Percentiles rank a stretch among this genome's conserved stretches.
Evolutionary conservation across 2,888 invertebrate species (phyloP).

Genomic region (Punctoribates punctum): DNA sequence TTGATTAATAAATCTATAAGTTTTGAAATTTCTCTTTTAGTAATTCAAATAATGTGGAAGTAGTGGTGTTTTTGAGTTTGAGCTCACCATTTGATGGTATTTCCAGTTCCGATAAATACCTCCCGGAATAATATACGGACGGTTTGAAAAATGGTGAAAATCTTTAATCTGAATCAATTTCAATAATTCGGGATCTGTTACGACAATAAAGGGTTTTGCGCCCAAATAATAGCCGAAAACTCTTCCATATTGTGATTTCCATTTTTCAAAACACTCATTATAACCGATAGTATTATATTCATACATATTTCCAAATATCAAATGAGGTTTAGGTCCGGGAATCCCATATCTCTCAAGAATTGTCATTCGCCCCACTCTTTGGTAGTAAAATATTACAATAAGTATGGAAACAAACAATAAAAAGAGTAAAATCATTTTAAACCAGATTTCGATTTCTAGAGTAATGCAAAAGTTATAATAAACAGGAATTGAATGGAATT

Average conservation of each 20-base stretch:
- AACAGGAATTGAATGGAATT: too few species aligned
- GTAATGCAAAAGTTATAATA: too few species aligned
- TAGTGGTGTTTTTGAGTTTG: too few species aligned
- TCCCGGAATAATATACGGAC: constrained; percentile 40
- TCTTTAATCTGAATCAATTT: constrained; percentile 46
- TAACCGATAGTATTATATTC: constrained; percentile 43
- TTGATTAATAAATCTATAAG: too few species aligned
- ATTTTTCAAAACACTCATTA: constrained; percentile 43
- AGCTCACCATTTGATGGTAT: constrained; percentile 17
- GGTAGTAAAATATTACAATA: background rate
- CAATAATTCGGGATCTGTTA: constrained; percentile 43
- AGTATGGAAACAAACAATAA: background rate
- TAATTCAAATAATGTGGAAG: too few species aligned
- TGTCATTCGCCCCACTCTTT: constrained; percentile 17
- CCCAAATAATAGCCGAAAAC: constrained; percentile 45
- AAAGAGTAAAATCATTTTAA: background rate
- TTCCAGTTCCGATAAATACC: constrained; percentile 27
- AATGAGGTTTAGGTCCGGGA: constrained; percentile 45
- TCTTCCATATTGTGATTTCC: constrained; percentile 45
- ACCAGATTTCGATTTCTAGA: background rate
- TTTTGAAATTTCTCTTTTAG: too few species aligned
- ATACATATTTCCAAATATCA: constrained; percentile 44
- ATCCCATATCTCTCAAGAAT: constrained; percentile 35
- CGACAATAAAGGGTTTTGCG: constrained; percentile 42
- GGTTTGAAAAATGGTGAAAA: constrained; percentile 44